Evolutionary conservation across 2,113 vertebrate genomes (phyloP).

Genomic region (Notiomystis cincta): DNA sequence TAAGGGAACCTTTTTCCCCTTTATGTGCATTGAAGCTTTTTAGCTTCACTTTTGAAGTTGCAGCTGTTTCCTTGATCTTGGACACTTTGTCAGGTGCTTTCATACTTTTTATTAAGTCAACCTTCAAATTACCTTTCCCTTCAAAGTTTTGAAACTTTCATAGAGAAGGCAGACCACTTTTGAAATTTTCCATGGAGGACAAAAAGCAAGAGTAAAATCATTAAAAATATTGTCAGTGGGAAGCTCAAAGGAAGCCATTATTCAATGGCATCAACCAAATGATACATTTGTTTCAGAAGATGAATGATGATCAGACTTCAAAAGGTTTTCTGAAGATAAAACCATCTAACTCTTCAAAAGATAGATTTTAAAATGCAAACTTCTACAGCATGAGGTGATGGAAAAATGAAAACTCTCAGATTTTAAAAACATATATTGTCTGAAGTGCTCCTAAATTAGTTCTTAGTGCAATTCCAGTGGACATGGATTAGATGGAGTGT

Average conservation of each 20-base stretch:
- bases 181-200: background rate
- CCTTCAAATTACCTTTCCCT: slow-evolving; percentile 32
- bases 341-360: background rate
- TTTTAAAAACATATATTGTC: background rate
- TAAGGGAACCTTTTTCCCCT: slow-evolving; percentile 6
- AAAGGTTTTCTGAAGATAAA: background rate
- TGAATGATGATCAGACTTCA: background rate
- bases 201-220: slow-evolving; percentile 25
- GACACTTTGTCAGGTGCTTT: slow-evolving; percentile 29
- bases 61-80: slow-evolving; percentile 18
- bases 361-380: background rate
- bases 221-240: background rate
- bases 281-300: background rate
- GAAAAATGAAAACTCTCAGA: background rate
- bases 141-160: slow-evolving; percentile 28
- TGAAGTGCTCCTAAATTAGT: background rate
- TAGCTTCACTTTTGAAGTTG: slow-evolving; percentile 29
- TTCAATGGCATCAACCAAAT: background rate
- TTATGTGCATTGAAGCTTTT: background rate
- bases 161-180: background rate
- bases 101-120: slow-evolving; percentile 39
- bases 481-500: background rate
- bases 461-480: background rate
- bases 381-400: background rate
- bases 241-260: slow-evolving; percentile 1